A percentile compares a stretch with the other conserved stretches of the same genome.
phyloP scores from a whole-genome alignment of 2,888 invertebrate species.

The Margaritifera margaritifera region DNA sequence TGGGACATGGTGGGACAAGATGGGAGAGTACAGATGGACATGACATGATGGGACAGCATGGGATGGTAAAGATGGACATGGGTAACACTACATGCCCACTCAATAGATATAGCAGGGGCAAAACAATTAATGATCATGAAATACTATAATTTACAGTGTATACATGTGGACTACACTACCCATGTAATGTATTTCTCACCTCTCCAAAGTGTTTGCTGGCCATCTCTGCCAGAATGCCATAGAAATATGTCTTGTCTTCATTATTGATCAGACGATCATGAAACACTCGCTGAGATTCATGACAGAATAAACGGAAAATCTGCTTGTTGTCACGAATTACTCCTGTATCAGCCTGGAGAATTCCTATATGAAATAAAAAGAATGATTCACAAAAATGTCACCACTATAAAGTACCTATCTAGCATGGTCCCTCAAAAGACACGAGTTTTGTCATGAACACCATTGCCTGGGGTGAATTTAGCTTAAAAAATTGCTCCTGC shows the following conservation, averaged over 20 bases:
- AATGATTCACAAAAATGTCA: neutral
- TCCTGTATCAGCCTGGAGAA: constrained; percentile 84
- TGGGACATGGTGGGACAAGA: no score
- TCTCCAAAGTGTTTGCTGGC: constrained; percentile 71
- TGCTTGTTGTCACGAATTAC: constrained; percentile 68
- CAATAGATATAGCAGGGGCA: no score
- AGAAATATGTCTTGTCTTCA: constrained; percentile 72
- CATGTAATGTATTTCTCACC: constrained; percentile 44
- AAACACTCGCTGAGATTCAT: constrained; percentile 73
- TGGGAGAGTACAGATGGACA: no score
- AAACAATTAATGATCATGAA: no score
- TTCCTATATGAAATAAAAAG: constrained; percentile 64
- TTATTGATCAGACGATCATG: constrained; percentile 73
- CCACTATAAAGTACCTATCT: neutral
- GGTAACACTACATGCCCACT: no score
- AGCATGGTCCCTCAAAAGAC: no score
- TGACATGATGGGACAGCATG: no score
- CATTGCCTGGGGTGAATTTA: no score
- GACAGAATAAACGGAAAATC: constrained; percentile 72
- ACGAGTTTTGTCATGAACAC: no score
- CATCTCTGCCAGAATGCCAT: constrained; percentile 71
- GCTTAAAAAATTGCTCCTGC: no score
- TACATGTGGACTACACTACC: neutral
- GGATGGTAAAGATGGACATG: no score
- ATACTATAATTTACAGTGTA: no score